These are phyloP conservation scores for Dendrocopos noguchii DNA, from an alignment of 2,113 vertebrate genomes.

Conservation along the genomic window DNA sequence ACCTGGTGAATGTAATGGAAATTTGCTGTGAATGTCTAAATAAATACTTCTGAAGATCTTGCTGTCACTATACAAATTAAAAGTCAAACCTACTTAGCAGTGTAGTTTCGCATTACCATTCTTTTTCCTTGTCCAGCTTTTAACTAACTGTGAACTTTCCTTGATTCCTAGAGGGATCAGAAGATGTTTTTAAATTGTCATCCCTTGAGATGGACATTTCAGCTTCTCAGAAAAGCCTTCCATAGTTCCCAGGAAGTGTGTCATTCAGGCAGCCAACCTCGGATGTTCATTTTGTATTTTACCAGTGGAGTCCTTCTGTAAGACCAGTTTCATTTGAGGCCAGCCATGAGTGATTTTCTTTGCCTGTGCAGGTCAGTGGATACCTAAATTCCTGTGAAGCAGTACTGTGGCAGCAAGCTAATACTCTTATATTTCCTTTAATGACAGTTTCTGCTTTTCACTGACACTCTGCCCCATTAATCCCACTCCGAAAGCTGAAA, in stretches of 20 bases:
- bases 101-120: background rate
- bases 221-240: background rate
- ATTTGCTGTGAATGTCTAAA: background rate
- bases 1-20: background rate
- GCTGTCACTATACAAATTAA: background rate
- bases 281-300: background rate
- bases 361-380: slow-evolving; percentile 20
- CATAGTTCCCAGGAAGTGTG: fast-evolving
- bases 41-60: background rate
- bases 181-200: background rate
- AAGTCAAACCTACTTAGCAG: background rate
- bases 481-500: background rate
- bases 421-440: slow-evolving; percentile 33
- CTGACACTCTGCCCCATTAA: slow-evolving; percentile 32
- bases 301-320: background rate
- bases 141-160: background rate
- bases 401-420: background rate
- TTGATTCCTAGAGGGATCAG: background rate
- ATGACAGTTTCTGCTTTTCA: slow-evolving; percentile 34
- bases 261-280: background rate
- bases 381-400: slow-evolving; percentile 48
- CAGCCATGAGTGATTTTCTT: background rate
- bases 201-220: background rate
- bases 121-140: background rate
- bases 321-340: background rate